A percentile compares a stretch with the other conserved stretches of the same genome.
Evolutionary conservation across 2,888 invertebrate genomes (phyloP).

Genomic region (Halictus ligatus): DNA sequence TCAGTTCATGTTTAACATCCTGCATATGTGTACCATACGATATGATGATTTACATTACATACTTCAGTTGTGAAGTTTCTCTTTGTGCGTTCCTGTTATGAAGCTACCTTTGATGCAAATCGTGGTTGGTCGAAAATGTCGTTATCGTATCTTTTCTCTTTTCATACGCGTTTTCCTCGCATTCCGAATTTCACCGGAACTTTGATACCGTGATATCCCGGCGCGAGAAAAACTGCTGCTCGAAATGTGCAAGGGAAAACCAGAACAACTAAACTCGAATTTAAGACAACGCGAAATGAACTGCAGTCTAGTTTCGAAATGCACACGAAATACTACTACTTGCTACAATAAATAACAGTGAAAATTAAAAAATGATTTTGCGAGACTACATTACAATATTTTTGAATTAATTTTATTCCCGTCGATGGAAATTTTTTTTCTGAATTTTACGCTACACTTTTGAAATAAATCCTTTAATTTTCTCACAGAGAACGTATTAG

Average conservation of each 20-base stretch:
- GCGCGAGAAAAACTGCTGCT: constrained; percentile 7
- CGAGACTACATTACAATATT: not conserved
- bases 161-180: constrained; percentile 41
- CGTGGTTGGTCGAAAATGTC: constrained; percentile 56
- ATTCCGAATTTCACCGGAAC: constrained; percentile 64
- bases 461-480: not conserved
- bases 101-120: constrained; percentile 65
- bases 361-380: not conserved
- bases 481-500: not conserved
- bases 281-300: not conserved
- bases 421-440: not conserved
- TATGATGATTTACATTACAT: constrained; percentile 48
- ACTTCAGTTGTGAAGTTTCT: constrained; percentile 54
- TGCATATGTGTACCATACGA: constrained; percentile 11
- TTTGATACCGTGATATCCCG: constrained; percentile 51
- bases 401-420: not conserved
- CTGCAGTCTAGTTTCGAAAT: not conserved
- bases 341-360: not conserved
- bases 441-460: not conserved
- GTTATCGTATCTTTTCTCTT: constrained; percentile 30
- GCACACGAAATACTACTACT: too few species aligned
- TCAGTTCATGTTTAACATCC: constrained; percentile 18
- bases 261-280: not conserved
- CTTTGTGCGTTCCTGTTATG: constrained; percentile 43
- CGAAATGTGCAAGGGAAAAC: not conserved